Conservation (phyloP, 2,113 vertebrate genomes). For the Mobula hypostoma region DNA sequence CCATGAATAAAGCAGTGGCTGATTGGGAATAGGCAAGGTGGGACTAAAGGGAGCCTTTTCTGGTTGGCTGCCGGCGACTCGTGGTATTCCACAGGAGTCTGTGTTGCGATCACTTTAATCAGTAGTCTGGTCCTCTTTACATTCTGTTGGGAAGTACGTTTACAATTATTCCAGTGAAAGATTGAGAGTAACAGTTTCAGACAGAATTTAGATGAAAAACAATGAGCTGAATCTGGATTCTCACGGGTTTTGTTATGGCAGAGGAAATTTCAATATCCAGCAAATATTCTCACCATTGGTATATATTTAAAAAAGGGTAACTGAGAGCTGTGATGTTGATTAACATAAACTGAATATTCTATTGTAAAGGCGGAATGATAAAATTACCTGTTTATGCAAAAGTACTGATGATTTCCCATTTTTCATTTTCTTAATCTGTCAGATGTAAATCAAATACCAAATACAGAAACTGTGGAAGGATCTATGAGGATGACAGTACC, state of each 20-base stretch:
- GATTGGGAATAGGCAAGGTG: too few relatives aligned
- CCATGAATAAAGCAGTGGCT: too few relatives aligned
- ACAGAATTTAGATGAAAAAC: not conserved
- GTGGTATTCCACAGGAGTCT: too few relatives aligned
- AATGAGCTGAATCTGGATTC: not conserved
- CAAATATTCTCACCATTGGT: not conserved
- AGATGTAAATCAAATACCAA: not conserved
- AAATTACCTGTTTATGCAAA: not conserved
- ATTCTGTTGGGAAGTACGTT: too few relatives aligned
- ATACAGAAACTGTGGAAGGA: too few relatives aligned
- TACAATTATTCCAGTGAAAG: too few relatives aligned
- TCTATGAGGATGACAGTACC: too few relatives aligned
- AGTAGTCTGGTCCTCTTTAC: too few relatives aligned
- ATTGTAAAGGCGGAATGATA: not conserved
- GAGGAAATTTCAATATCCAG: not conserved
- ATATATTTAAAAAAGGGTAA: not conserved
- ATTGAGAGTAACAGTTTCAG: too few relatives aligned
- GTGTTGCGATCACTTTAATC: too few relatives aligned
- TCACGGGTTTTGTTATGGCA: not conserved
- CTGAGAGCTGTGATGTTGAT: not conserved
- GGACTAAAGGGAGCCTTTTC: too few relatives aligned
- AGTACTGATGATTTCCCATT: not conserved
- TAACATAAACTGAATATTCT: not conserved
- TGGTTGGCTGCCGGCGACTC: too few relatives aligned
- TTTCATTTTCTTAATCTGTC: not conserved